Evolutionary conservation across 1,140 invertebrate species (phyloP), one percentile per base, ranked within the genome.

Genomic region (Eueides isabella): DNA sequence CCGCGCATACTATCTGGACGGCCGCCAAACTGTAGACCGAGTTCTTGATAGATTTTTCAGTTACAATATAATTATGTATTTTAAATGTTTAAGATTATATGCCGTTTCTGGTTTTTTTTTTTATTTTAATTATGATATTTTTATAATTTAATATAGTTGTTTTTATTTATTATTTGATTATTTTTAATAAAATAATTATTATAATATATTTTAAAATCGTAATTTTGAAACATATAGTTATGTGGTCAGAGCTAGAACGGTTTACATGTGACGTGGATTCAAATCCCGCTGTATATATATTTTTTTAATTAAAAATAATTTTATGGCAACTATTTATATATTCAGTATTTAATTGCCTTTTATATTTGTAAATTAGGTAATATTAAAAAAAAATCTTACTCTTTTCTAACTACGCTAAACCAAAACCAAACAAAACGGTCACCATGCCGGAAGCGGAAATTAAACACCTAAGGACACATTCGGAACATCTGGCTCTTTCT

Each of bases 371-470:
- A 44, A n/a, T 44, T 44, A 19, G n/a, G 12, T 38, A 16, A 14
- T 4, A 14, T 5, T 38, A 14, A 5, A 4, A 5, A 16, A 12
- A 38, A 38, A 38, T 16, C 5, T 38, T 55, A 19, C 2, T 23
- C 2, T 23, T 55, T 31, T 4, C 30, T 26, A 61, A 68, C 67
- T 68, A 68, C 67, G 4, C 23, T 23, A 55, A 61, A 68, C 30
- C 31, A 68, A 55, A 68, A 61, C 5, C 23, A 67, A 26, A 67
- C 35, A 68, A 75, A 72, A 85, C 84, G 87, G 84, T 78, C 85
- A 91, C 87, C 90, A 92, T 92, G 90, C 90, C 88, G 77, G 87
- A 92, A 92, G 88, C 90, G 76, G 63, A 67, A 77, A 80, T 80
- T 76, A 77, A 79, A 84, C 76, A 78, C 74, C 83, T 90, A 88